Conservation (phyloP, 2,113 vertebrate genomes). For the Procavia capensis region DNA sequence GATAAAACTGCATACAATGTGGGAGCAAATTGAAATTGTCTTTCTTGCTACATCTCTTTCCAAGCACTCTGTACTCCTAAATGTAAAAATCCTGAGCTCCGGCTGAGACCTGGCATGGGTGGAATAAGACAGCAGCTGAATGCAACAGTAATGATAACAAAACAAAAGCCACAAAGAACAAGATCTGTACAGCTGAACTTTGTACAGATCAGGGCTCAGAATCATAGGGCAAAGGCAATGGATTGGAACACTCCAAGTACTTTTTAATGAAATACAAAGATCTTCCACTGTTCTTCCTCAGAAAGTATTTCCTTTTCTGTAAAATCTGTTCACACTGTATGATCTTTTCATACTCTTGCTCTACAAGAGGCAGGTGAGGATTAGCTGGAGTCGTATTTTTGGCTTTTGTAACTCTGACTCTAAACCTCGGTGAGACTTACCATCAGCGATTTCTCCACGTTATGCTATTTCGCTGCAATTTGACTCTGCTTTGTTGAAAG, state of each 20-base stretch:
- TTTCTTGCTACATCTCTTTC: neutral
- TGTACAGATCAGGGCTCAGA: neutral
- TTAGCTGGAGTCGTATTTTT: neutral
- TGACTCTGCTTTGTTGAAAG: conserved; percentile 58
- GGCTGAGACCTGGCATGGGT: neutral
- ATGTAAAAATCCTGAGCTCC: neutral
- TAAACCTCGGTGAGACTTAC: neutral
- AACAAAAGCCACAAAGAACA: neutral
- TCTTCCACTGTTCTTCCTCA: neutral
- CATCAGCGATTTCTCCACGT: neutral
- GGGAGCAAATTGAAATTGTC: neutral
- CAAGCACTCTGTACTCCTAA: neutral
- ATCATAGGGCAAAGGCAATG: neutral
- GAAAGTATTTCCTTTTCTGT: conserved; percentile 4
- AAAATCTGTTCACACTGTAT: conserved; percentile 15
- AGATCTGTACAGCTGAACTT: neutral
- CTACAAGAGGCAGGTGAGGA: neutral
- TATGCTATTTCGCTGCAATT: conserved; percentile 61
- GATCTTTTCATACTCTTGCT: neutral
- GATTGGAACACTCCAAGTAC: neutral
- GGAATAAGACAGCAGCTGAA: neutral
- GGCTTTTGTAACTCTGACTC: neutral
- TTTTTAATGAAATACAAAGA: conserved; percentile 20
- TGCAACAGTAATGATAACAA: neutral
- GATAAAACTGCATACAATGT: neutral